These are phyloP conservation scores for Pristionchus arcanus DNA, from an alignment of 2,888 invertebrate genomes.

Conservation along the genomic window DNA sequence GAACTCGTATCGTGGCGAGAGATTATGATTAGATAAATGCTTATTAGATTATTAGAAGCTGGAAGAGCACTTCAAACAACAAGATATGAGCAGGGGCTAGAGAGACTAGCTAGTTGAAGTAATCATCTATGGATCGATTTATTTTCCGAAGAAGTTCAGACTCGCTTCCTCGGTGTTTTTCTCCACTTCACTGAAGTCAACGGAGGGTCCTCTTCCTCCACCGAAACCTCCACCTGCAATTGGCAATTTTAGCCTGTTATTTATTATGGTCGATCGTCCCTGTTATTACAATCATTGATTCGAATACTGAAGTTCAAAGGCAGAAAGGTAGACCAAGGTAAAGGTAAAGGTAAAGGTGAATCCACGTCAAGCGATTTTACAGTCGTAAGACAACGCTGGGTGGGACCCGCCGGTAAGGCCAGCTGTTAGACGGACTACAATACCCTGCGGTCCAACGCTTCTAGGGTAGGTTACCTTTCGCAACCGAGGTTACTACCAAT, in stretches of 20 bases:
- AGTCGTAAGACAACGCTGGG: too few relatives aligned
- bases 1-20: constrained; percentile 34
- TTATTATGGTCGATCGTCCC: not conserved
- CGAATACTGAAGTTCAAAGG: too few relatives aligned
- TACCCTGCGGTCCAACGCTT: too few relatives aligned
- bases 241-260: not conserved
- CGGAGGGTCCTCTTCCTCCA: constrained; percentile 43
- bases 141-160: constrained; percentile 52
- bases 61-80: not conserved
- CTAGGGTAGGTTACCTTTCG: too few relatives aligned
- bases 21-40: constrained; percentile 6
- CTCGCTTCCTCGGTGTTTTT: constrained; percentile 53
- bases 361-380: too few relatives aligned
- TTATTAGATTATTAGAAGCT: constrained; percentile 43
- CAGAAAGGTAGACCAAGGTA: not conserved
- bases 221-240: constrained; percentile 52
- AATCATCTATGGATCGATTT: not conserved
- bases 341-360: too few relatives aligned
- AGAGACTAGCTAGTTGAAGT: not conserved
- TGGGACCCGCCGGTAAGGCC: too few relatives aligned
- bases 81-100: not conserved
- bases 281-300: not conserved
- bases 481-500: too few relatives aligned
- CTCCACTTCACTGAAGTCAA: constrained; percentile 54
- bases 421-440: too few relatives aligned